Evolutionary conservation across 2,888 invertebrate species (phyloP), one percentile per base, ranked within the genome.

Genomic region (Eumerus sabulonum): DNA sequence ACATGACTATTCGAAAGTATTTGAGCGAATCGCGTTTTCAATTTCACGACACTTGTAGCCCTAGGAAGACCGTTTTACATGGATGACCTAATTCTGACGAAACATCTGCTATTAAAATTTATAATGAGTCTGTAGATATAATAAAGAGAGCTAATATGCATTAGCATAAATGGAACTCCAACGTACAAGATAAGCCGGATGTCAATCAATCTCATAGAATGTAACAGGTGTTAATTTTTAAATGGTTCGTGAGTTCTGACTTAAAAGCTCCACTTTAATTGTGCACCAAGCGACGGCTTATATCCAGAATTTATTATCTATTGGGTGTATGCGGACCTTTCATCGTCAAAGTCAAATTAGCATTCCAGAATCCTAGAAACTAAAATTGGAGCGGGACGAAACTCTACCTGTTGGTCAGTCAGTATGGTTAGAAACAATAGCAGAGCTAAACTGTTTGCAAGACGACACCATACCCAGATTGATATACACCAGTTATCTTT

Each of bases 331-430:
- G 50, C 19, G 50, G 50, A 12, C 50, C 50, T 11, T 50, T 50
- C n/a, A 16, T 19, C 18, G 50, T 50, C 19, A 19, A 50, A 19
- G 19, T 19, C 11, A 50, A 50, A 50, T 12, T 42, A n/a, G 42
- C 17, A 3, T 50, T 50, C 11, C 50, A n/a, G 50, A 50, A 18
- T 1, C 18, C 19, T 50, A 19, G 50, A 50, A 50, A 17, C 50
- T 14, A 19, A 18, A 4, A 19, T 50, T 50, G 3, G 2, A 9
- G 47, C 11, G 36, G 36, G n/a, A n/a, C n/a, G n/a, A n/a, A n/a
- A n/a, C n/a, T n/a, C n/a, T n/a, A n/a, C n/a, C n/a, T n/a, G n/a
- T n/a, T 9, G 36, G 7, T 11, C 36, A 36, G 36, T 5, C 5
- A 36, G 36, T 36, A 36, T 36, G 36, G 36, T 5, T 36, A 36